Percentiles rank a stretch among this genome's conserved stretches.
Evolutionary conservation across 1,140 invertebrate genomes (phyloP).

Genomic region (Drosophila bocqueti): DNA sequence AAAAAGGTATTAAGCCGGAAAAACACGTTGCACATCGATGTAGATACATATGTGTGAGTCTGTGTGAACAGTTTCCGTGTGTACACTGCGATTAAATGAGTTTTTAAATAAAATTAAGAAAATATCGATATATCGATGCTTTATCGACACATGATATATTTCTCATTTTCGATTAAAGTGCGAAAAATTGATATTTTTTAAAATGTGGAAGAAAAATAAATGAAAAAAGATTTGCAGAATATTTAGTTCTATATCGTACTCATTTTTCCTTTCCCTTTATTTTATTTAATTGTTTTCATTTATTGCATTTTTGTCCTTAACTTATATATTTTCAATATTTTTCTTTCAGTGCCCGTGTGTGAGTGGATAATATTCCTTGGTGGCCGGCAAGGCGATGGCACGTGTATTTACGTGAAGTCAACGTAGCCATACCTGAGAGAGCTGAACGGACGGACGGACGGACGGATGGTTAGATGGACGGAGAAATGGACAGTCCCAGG

Average conservation of each 20-base stretch:
- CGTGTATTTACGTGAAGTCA: constrained; percentile 71
- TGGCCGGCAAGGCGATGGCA: constrained; percentile 54
- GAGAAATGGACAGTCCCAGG: constrained; percentile 15
- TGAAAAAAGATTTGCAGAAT: not conserved
- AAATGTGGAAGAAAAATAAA: too few species aligned
- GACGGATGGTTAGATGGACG: constrained; percentile 12
- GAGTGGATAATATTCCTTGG: constrained; percentile 49
- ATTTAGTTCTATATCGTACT: not conserved
- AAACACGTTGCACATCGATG: constrained; percentile 82
- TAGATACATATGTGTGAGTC: constrained; percentile 31
- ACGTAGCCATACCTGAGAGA: constrained; percentile 39
- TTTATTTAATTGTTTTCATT: not conserved
- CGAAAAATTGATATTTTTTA: not conserved
- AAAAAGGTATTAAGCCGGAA: constrained; percentile 81
- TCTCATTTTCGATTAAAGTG: not conserved
- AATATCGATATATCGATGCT: not conserved
- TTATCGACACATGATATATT: not conserved
- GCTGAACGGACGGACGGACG: not conserved
- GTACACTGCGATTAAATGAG: constrained; percentile 6
- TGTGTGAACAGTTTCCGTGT: constrained; percentile 25
- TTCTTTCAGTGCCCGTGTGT: constrained; percentile 15
- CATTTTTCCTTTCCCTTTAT: not conserved
- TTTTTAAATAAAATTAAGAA: not conserved
- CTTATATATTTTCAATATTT: not conserved
- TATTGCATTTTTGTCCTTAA: not conserved